phyloP scores from a whole-genome alignment of 1,140 invertebrate genomes.

The Drosophila suzukii region DNA sequence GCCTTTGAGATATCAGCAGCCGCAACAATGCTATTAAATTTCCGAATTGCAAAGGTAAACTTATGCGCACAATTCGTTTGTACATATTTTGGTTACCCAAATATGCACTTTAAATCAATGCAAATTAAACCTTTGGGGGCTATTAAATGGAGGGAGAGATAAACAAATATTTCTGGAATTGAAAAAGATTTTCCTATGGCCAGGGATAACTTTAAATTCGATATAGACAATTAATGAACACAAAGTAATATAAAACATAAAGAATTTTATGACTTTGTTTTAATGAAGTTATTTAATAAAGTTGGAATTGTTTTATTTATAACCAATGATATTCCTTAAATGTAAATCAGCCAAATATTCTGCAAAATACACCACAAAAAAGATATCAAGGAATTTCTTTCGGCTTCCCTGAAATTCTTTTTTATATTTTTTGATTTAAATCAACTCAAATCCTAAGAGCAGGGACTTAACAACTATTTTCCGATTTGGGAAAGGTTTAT shows the following conservation, averaged over 20 bases:
- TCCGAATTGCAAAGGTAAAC: conserved; percentile 18
- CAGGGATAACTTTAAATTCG: not conserved
- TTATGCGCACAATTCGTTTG: conserved; percentile 8
- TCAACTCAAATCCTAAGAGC: not conserved
- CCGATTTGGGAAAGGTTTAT: conserved; percentile 10
- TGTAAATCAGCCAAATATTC: not conserved
- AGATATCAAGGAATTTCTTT: too few species aligned
- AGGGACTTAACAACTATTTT: conserved; percentile 4
- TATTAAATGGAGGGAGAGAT: not conserved
- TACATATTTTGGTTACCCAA: conserved; percentile 23
- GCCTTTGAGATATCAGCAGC: conserved; percentile 46
- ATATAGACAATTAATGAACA: too few species aligned
- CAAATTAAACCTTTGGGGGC: not conserved
- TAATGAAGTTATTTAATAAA: too few species aligned
- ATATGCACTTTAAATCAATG: conserved; percentile 26
- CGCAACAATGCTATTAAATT: conserved; percentile 55
- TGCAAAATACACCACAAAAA: too few species aligned
- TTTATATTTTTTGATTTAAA: too few species aligned
- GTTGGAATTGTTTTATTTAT: too few species aligned
- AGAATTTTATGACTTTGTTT: too few species aligned
- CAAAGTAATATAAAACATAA: too few species aligned
- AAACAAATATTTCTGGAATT: not conserved
- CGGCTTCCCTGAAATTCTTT: not conserved
- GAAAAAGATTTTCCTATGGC: not conserved
- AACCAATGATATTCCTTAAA: not conserved